Evolutionary conservation across 2,888 invertebrate species (phyloP).

Genomic region (Amblyjoppa fuscipennis): DNA sequence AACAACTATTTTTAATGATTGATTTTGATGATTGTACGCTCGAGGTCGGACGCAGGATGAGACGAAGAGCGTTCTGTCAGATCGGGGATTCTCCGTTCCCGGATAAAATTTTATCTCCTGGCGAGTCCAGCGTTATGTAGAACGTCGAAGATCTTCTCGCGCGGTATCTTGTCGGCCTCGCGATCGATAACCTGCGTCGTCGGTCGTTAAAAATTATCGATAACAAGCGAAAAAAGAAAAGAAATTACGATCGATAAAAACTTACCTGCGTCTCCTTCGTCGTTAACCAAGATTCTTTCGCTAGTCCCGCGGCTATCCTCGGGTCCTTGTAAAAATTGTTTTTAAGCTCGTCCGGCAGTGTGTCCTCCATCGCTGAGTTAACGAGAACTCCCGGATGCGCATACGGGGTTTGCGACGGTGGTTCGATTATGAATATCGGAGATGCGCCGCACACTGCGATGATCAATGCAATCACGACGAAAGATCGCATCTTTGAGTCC

Average conservation of each 20-base stretch:
- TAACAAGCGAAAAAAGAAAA: neutral
- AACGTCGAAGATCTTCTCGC: conserved; percentile 91
- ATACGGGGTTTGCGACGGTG: conserved; percentile 71
- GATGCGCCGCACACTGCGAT: conserved; percentile 73
- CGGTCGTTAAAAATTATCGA: neutral
- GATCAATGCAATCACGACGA: conserved; percentile 68
- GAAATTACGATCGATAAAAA: conserved; percentile 8
- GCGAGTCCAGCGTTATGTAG: conserved; percentile 90
- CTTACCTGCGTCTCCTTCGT: conserved; percentile 90
- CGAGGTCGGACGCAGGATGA: neutral
- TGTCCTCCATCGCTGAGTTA: conserved; percentile 90
- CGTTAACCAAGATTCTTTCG: conserved; percentile 92
- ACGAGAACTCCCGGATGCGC: conserved; percentile 91
- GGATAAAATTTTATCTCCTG: conserved; percentile 16
- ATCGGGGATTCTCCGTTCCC: neutral
- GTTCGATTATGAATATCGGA: conserved; percentile 76
- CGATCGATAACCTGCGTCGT: conserved; percentile 88
- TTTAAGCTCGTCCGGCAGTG: conserved; percentile 89
- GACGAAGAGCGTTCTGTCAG: neutral
- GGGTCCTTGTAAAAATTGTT: conserved; percentile 93
- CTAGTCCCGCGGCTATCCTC: conserved; percentile 90
- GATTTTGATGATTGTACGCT: conserved; percentile 19
- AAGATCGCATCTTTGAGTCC: conserved; percentile 62
- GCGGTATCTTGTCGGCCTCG: conserved; percentile 93
- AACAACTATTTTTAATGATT: conserved; percentile 26